A percentile compares a stretch with the other conserved stretches of the same genome.
phyloP scores from a whole-genome alignment of 2,113 vertebrate species.

The Fregetta grallaria region DNA sequence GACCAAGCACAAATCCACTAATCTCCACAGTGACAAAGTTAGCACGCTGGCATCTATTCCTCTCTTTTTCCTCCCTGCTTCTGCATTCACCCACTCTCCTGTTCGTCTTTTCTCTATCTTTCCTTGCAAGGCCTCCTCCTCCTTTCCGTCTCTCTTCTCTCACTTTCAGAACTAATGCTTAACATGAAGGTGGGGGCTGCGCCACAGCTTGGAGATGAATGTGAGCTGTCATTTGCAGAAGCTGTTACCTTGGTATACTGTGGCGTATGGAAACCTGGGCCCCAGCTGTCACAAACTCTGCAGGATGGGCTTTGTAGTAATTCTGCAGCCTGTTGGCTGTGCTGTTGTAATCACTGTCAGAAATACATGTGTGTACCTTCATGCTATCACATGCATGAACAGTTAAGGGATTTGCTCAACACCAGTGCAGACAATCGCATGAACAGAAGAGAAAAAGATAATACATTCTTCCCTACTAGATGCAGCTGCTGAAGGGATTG shows the following conservation, averaged over 20 bases:
- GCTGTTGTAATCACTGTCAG: background rate
- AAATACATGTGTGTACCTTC: background rate
- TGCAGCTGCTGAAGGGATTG: background rate
- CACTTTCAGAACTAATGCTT: background rate
- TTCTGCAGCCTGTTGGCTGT: background rate
- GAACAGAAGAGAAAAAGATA: background rate
- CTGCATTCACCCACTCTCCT: slow-evolving; percentile 35
- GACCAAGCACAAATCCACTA: background rate
- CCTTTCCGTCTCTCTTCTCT: slow-evolving; percentile 6
- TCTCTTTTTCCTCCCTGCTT: background rate
- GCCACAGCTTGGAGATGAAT: background rate
- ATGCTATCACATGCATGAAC: background rate
- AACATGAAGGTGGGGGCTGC: background rate
- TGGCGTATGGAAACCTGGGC: background rate
- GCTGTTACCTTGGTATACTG: background rate
- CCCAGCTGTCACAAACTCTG: background rate
- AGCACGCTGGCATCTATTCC: background rate
- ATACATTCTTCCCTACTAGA: background rate
- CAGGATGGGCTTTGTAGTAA: background rate
- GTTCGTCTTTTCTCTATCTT: background rate
- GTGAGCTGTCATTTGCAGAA: slow-evolving; percentile 5
- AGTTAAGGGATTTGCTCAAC: background rate
- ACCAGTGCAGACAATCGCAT: background rate
- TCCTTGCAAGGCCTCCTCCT: background rate
- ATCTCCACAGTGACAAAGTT: background rate